These are phyloP conservation scores for Drosophila busckii DNA, from an alignment of 1,140 invertebrate genomes.

Conservation along the genomic window DNA sequence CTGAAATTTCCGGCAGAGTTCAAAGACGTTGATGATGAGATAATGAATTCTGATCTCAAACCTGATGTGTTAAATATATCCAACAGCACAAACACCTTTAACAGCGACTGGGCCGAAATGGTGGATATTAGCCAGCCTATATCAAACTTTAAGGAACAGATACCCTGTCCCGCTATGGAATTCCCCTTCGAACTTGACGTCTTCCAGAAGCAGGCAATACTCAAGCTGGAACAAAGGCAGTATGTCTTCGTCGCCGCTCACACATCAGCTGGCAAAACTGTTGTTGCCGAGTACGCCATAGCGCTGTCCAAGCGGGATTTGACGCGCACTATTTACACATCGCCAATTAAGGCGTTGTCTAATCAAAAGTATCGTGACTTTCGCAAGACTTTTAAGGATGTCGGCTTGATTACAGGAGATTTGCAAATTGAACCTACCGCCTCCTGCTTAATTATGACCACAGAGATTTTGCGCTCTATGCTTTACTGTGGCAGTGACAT, in stretches of 20 bases:
- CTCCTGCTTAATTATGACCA: slow-evolving; percentile 99
- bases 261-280: slow-evolving; percentile 99
- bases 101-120: slow-evolving; percentile 90
- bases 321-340: slow-evolving; percentile 98
- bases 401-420: slow-evolving; percentile 97
- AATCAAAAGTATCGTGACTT: slow-evolving; percentile 99
- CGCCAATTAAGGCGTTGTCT: slow-evolving; percentile 99
- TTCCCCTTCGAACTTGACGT: slow-evolving; percentile 97
- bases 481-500: slow-evolving; percentile 97
- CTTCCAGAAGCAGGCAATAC: slow-evolving; percentile 98
- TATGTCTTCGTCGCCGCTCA: slow-evolving; percentile 99
- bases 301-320: slow-evolving; percentile 95
- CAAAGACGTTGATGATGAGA: slow-evolving; percentile 66
- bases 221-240: slow-evolving; percentile 94
- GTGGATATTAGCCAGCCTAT: slow-evolving; percentile 90
- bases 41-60: slow-evolving; percentile 74
- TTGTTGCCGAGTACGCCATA: slow-evolving; percentile 99
- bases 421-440: slow-evolving; percentile 96
- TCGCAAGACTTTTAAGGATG: slow-evolving; percentile 93
- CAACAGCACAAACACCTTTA: slow-evolving; percentile 73
- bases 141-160: slow-evolving; percentile 88
- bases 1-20: slow-evolving; percentile 41
- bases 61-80: slow-evolving; percentile 82
- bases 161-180: slow-evolving; percentile 91
- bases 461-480: slow-evolving; percentile 98